Conservation (phyloP, 2,888 invertebrate genomes). For the Caenorhabditis macrosperma region DNA sequence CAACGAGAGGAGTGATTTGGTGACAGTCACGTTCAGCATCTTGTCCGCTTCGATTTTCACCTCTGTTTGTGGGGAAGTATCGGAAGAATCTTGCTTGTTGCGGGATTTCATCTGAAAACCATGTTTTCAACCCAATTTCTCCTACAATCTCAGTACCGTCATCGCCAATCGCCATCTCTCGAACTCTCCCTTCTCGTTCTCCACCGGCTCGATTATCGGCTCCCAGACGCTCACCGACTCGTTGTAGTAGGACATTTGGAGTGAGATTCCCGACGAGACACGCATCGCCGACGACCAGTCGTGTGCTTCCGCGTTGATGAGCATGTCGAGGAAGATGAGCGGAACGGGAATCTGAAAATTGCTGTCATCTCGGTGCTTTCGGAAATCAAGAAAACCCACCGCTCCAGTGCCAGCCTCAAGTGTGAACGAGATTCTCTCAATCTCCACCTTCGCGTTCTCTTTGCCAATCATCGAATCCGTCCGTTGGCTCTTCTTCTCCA, state of each 20-base stretch:
- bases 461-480: constrained; percentile 53
- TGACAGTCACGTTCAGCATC: constrained; percentile 88
- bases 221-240: constrained; percentile 91
- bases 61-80: constrained; percentile 66
- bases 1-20: constrained; percentile 89
- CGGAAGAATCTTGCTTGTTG: constrained; percentile 65
- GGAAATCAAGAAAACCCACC: constrained; percentile 11
- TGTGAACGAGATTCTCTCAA: constrained; percentile 68
- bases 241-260: constrained; percentile 95
- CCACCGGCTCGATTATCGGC: constrained; percentile 84
- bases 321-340: constrained; percentile 89
- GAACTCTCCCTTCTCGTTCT: constrained; percentile 64
- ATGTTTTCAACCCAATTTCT: neutral
- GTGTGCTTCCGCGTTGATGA: constrained; percentile 84
- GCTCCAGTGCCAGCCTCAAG: constrained; percentile 69
- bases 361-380: neutral
- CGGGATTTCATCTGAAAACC: constrained; percentile 63
- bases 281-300: constrained; percentile 80
- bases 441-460: constrained; percentile 65
- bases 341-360: constrained; percentile 87
- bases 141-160: constrained; percentile 16
- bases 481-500: neutral
- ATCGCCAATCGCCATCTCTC: constrained; percentile 68
- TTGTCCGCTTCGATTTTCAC: constrained; percentile 84
- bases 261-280: constrained; percentile 80